A percentile compares a stretch with the other conserved stretches of the same genome.
Conservation (phyloP, 1,140 invertebrate species). For the Hetaerina americana region DNA sequence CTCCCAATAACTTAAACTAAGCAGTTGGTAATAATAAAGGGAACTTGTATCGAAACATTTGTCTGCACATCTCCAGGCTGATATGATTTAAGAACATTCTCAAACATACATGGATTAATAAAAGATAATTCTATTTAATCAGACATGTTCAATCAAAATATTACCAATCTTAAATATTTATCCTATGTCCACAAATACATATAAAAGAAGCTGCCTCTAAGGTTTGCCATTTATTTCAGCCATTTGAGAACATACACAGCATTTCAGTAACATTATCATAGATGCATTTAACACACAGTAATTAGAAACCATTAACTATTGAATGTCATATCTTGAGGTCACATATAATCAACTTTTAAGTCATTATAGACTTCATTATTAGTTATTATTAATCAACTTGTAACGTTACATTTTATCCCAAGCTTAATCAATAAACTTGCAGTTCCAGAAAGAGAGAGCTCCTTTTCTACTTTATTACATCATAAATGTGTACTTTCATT, state of each 20-base stretch:
- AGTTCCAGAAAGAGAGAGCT: too few species aligned
- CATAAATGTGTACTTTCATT: too few species aligned
- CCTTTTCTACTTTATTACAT: too few species aligned
- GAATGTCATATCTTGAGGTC: too few species aligned
- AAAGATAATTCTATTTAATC: background rate
- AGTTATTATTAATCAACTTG: background rate
- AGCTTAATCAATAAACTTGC: background rate
- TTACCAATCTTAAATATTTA: too few species aligned
- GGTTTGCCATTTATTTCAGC: conserved; percentile 32
- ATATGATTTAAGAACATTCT: background rate
- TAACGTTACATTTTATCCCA: background rate
- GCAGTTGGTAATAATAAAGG: background rate
- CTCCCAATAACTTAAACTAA: background rate
- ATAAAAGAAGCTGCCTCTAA: too few species aligned
- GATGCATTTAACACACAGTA: background rate
- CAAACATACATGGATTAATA: background rate
- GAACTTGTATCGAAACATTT: background rate
- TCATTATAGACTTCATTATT: background rate
- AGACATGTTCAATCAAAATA: too few species aligned
- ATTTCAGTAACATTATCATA: background rate
- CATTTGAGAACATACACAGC: background rate
- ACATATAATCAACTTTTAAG: too few species aligned
- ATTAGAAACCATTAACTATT: background rate
- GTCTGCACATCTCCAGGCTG: background rate
- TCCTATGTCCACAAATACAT: too few species aligned